Evolutionary conservation across 2,797 vertebrate species (phyloP).

Genomic region (Chelidonichthys spinosus): DNA sequence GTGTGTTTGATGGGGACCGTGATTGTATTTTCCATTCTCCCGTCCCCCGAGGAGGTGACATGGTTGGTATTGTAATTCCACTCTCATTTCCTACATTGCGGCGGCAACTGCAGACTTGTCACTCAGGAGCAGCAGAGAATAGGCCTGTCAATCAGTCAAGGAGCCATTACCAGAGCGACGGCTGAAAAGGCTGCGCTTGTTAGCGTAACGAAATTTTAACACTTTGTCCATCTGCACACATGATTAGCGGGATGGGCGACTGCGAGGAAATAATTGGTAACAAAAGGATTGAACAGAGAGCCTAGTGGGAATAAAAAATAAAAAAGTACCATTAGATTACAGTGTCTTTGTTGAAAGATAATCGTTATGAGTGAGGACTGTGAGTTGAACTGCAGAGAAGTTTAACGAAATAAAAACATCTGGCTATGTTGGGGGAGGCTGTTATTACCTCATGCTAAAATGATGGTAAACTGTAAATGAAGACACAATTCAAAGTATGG

Average conservation of each 20-base stretch:
- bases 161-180: constrained; percentile 71
- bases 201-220: constrained; percentile 76
- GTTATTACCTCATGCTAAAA: constrained; percentile 28
- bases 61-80: constrained; percentile 84
- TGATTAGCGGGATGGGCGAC: constrained; percentile 56
- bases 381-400: background rate
- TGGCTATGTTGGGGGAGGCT: constrained; percentile 4
- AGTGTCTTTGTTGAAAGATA: constrained; percentile 38
- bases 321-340: constrained; percentile 36
- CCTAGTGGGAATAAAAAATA: constrained; percentile 53
- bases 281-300: constrained; percentile 31
- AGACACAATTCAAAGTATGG: constrained; percentile 1
- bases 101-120: constrained; percentile 78
- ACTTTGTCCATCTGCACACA: constrained; percentile 60
- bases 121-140: constrained; percentile 81
- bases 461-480: constrained; percentile 28
- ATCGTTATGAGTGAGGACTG: background rate
- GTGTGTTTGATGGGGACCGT: constrained; percentile 72
- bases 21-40: constrained; percentile 81
- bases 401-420: constrained; percentile 6
- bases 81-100: constrained; percentile 81
- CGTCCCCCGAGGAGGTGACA: constrained; percentile 83
- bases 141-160: constrained; percentile 82
- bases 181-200: constrained; percentile 58
- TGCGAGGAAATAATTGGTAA: constrained; percentile 29